Base-by-base conservation (phyloP, 1,140 invertebrate species). In the Drosophila pseudoananassae region DNA sequence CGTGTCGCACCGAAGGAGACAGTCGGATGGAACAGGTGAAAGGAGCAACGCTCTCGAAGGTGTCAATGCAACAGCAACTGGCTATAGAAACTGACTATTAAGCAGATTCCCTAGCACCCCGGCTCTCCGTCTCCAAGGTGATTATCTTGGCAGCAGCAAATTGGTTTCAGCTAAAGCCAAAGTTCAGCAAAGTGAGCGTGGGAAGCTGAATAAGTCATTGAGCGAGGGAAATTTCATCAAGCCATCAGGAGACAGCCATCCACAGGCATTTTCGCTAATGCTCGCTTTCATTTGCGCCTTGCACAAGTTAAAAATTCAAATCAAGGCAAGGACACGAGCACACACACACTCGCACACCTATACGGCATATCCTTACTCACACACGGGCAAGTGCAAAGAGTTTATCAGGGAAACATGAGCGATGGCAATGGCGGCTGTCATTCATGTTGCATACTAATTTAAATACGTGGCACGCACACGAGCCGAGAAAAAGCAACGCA, bases 381-480 rank as follows among this genome's bases (percentile, higher is more conserved):
- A 14, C 31, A n/a, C 15, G 1, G 8, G 40, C 38, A 65, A 27
- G 38, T 50, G 65, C 52, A 63, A 74, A 66, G 74, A 81, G 65
- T 76, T 82, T 82, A 87, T 78, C 83, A 75, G 60, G 65, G 56
- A 73, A 66, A 58, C 78, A 73, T 88, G 84, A 79, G 71, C 63
- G 56, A 78, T 74, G 78, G 57, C 74, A 69, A 78, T 74, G 78
- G 64, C 78, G 66, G 71, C 78, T 87, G 83, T 88, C 83, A 88
- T 87, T 87, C 83, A 87, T 88, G 83, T 79, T 87, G 83, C 83
- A 88, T 88, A 88, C 83, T 87, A 88, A 87, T 87, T 87, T 87
- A 88, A 87, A 87, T 88, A 88, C 78, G 70, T 78, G 70, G 71
- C 70, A 78, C 77, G 66, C 80, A 79, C 71, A 56, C 43, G 29